Conservation (phyloP, 2,113 vertebrate genomes). For the Callipepla californica region DNA sequence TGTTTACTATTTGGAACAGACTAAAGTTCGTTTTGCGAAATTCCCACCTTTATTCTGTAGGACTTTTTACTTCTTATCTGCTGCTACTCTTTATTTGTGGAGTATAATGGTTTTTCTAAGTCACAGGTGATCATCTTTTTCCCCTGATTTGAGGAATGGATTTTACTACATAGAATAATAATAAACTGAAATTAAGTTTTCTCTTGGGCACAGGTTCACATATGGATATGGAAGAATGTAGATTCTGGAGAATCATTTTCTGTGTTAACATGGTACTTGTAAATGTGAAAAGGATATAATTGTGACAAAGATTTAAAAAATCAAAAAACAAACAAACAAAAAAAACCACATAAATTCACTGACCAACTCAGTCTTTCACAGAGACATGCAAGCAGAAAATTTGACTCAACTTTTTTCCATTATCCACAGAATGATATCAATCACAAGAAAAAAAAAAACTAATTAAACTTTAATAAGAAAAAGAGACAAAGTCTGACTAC, state of each 20-base stretch:
- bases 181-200: background rate
- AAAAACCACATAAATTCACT: background rate
- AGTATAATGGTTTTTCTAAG: background rate
- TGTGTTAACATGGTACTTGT: background rate
- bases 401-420: background rate
- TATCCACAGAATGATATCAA: background rate
- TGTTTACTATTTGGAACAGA: background rate
- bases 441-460: slow-evolving; percentile 1
- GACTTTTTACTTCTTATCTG: background rate
- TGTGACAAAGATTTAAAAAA: background rate
- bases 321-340: background rate
- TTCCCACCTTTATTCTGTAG: background rate
- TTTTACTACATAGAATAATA: background rate
- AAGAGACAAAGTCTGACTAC: background rate
- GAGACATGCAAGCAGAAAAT: background rate
- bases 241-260: background rate
- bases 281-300: background rate
- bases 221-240: background rate
- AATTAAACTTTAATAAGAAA: background rate
- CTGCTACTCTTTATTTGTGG: background rate
- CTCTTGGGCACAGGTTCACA: background rate
- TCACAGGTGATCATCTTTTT: background rate
- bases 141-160: background rate
- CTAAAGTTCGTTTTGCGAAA: background rate
- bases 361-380: background rate